phyloP scores from a whole-genome alignment of 1,140 invertebrate species.

The Aphis craccivora region DNA sequence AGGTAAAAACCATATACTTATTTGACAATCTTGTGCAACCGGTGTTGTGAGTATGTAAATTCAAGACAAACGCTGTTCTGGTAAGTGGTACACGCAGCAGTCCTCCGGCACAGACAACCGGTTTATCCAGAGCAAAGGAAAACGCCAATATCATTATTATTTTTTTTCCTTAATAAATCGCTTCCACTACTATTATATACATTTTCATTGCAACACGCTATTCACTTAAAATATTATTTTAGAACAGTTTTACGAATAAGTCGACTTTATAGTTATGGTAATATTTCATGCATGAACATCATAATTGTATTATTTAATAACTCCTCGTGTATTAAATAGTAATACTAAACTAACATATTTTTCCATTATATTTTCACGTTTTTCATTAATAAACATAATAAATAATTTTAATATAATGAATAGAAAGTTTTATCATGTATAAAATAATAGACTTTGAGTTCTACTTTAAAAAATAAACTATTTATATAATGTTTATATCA shows the following conservation, averaged over 20 bases:
- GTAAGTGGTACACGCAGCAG: slow-evolving; percentile 46
- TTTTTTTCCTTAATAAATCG: neutral
- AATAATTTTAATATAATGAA: neutral
- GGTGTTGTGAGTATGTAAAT: slow-evolving; percentile 52
- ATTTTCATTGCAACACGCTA: neutral
- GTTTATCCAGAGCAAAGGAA: slow-evolving; percentile 49
- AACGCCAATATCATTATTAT: slow-evolving; percentile 39
- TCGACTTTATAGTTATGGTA: neutral
- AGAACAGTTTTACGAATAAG: neutral
- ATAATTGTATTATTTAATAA: neutral
- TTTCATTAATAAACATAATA: neutral
- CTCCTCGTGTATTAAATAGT: neutral
- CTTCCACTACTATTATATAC: neutral
- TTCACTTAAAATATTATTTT: neutral
- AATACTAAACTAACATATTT: neutral
- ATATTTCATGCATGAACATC: neutral
- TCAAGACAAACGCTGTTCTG: neutral
- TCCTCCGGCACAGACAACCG: slow-evolving; percentile 7
- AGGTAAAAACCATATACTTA: slow-evolving; percentile 35
- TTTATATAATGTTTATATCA: no score
- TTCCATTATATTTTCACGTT: neutral
- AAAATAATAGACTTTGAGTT: neutral
- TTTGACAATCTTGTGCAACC: slow-evolving; percentile 39
- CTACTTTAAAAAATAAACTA: neutral
- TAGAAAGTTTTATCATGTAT: neutral